Conservation (phyloP, 2,113 vertebrate genomes). For the Paralichthys olivaceus region DNA sequence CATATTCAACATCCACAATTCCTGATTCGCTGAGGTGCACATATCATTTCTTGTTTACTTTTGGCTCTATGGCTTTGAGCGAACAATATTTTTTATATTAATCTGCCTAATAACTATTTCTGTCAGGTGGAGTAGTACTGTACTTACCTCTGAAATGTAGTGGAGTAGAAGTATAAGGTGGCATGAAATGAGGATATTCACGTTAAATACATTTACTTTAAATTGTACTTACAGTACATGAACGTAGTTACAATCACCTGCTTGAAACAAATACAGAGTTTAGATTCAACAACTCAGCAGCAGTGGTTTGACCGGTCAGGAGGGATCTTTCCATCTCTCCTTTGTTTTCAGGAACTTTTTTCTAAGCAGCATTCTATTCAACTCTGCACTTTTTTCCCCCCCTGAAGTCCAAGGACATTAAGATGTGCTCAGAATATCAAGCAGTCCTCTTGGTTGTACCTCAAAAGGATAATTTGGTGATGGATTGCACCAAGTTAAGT, state of each 20-base stretch:
- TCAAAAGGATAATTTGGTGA: slow-evolving; percentile 66
- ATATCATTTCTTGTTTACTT: too few relatives aligned
- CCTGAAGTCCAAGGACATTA: slow-evolving; percentile 78
- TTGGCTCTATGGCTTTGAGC: too few relatives aligned
- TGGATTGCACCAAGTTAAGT: slow-evolving; percentile 51
- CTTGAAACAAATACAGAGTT: background rate
- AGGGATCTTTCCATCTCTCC: slow-evolving; percentile 61
- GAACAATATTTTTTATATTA: too few relatives aligned
- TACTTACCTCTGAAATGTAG: background rate
- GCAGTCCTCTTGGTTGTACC: slow-evolving; percentile 67
- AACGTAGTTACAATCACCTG: background rate
- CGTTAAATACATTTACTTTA: background rate
- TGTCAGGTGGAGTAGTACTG: background rate
- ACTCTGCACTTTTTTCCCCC: slow-evolving; percentile 46
- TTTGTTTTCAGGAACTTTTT: slow-evolving; percentile 61
- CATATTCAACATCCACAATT: too few relatives aligned
- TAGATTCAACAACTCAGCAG: slow-evolving; percentile 4
- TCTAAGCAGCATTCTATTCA: slow-evolving; percentile 67
- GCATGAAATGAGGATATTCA: too few relatives aligned
- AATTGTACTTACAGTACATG: background rate
- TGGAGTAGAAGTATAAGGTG: too few relatives aligned
- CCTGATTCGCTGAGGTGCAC: too few relatives aligned
- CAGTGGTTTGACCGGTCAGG: slow-evolving; percentile 14
- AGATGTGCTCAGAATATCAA: slow-evolving; percentile 86
- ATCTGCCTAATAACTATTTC: too few relatives aligned